Base-by-base conservation (phyloP, 2,797 vertebrate species). In the Phataginus tricuspis region DNA sequence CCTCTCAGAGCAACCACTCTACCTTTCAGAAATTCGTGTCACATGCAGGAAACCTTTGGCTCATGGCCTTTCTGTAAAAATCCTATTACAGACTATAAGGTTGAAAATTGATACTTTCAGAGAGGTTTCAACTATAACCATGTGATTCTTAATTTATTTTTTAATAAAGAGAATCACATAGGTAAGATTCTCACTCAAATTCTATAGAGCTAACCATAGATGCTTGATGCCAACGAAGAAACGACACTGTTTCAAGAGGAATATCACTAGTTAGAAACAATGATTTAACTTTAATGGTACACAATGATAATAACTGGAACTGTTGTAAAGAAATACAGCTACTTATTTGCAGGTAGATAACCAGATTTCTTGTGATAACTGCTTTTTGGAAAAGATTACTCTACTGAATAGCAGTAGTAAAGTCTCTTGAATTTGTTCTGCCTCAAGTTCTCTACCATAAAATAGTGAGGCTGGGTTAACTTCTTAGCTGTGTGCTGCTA, bases 81-180 rank as follows among this genome's bases (percentile, higher is more conserved):
- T 45, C 4, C 37, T 27, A 55, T 88, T 21, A 78, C 39, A 45
- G 7, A 49, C 18, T 88, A 0, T 45, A 53, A 64, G 34, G 77
- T 74, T 82, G 18, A 82, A 95, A 94, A 72, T 10, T 71, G 49
- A 91, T 75, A 51, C 5, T 90, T 61, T 80, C 53, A 57, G 51
- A 59, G 19, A 86, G 11, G 45, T 82, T 86, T 96, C 21, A 86
- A 86, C 49, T 31, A 74, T 31, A 66, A n/a, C 29, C 29, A 74
- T 45, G 29, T 39, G 71, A 90, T 57, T 86, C n/a, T 89, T 74
- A 19, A 71, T 82, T 91, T 86, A 37, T n/a, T 79, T 77, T 95
- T 94, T 51, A 87, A 84, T 74, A 80, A 90, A 86, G 21, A 68
- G 55, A 95, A 92, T 94, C 34, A 85, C 51, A 72, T 14, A 29